Base-by-base conservation (phyloP, 2,888 invertebrate species). In the Electrophaes corylata region DNA sequence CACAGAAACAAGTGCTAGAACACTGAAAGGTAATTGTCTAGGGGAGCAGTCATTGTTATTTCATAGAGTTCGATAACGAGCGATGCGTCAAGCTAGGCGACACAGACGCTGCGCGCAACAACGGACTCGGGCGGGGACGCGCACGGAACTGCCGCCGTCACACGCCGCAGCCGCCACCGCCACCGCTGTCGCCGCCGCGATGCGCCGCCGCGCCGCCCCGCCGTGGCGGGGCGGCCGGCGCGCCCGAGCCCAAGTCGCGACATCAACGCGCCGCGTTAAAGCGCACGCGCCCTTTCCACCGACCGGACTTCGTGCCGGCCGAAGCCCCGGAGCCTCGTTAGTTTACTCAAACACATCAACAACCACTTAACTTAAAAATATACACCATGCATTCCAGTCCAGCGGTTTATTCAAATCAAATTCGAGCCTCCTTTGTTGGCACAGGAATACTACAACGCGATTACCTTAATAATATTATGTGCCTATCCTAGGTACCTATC, bases 1-100 rank as follows among this genome's bases (percentile, higher is more conserved):
- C 89, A 90, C 89, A 79, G 78, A 87, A 88, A 88, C 86, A 79
- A 75, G 76, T 78, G 81, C 71, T 79, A 67, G 72, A 79, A 74
- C 84, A 86, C 86, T 75, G 67, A 64, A 67, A 70, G 67, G 70
- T 73, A 67, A 67, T 69, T 64, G 67, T 70, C 66, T 70, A 71
- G 71, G 69, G 73, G 65, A 66, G 75, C 71, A 75, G 75, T 80
- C 82, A 84, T 84, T 78, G 76, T 82, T 81, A 79, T 84, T 84
- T 83, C 76, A 82, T 81, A 77, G 69, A 80, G 80, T 77, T 75
- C 75, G 79, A 71, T 72, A 69, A 75, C 76, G 78, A 78, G 67
- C 74, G 76, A 73, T 73, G 79, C 73, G 70, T 67, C 71, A 71
- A 72, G 66, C 55, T 58, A 60, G 58, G 62, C 54, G 60, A 64